Percentiles rank a stretch among this genome's conserved stretches.
Evolutionary conservation across 1,140 invertebrate species (phyloP).

Genomic region (Dryas iulia): DNA sequence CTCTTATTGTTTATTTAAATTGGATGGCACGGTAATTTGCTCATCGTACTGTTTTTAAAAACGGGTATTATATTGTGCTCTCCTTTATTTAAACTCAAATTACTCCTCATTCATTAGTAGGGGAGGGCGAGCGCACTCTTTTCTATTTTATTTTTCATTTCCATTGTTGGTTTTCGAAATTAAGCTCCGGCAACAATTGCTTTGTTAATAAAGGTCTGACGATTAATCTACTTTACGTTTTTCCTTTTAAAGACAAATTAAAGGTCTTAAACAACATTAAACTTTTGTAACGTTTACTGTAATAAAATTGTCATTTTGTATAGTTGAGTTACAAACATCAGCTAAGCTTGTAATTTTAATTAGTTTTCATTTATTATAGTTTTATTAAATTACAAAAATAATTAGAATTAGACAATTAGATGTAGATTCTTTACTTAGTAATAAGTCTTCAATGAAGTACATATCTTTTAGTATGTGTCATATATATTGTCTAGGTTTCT

Average conservation of each 20-base stretch:
- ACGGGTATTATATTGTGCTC: slow-evolving; percentile 67
- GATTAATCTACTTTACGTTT: slow-evolving; percentile 54
- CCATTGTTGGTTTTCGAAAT: slow-evolving; percentile 74
- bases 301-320: neutral
- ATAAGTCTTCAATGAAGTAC: too few species aligned
- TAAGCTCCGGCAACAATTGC: slow-evolving; percentile 68
- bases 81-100: slow-evolving; percentile 73
- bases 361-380: neutral
- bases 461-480: too few species aligned
- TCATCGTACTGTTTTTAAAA: slow-evolving; percentile 57
- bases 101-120: slow-evolving; percentile 70
- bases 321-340: too few species aligned
- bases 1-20: slow-evolving; percentile 62
- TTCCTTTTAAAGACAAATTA: slow-evolving; percentile 38
- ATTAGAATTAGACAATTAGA: too few species aligned
- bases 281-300: slow-evolving; percentile 2
- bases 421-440: too few species aligned
- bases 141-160: slow-evolving; percentile 59
- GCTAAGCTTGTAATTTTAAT: neutral
- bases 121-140: slow-evolving; percentile 54
- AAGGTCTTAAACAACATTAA: slow-evolving; percentile 8
- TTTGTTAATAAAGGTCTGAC: slow-evolving; percentile 63
- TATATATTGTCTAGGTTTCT: too few species aligned
- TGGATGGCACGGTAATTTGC: slow-evolving; percentile 59
- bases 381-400: too few species aligned